Base-by-base conservation (phyloP, 2,888 invertebrate genomes). In the Onchidella celtica region DNA sequence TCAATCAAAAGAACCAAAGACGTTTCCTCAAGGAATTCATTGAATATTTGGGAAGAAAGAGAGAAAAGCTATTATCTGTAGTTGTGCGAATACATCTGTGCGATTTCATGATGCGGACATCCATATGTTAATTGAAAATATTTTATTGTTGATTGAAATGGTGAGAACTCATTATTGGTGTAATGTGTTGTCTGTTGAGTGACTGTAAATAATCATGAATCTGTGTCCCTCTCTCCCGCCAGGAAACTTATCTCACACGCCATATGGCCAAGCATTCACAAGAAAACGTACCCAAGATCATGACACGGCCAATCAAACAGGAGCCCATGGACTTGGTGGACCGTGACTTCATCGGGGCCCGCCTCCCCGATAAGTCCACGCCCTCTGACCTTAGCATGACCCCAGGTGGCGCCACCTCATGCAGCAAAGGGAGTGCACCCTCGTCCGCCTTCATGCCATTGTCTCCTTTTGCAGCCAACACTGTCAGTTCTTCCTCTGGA, bases 191-290 rank as follows among this genome's bases (percentile, higher is more conserved):
- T n/a, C n/a, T n/a, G n/a, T n/a, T n/a, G n/a, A n/a, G n/a, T n/a
- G n/a, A n/a, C n/a, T n/a, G n/a, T n/a, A n/a, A n/a, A n/a, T n/a
- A n/a, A n/a, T n/a, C n/a, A n/a, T n/a, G n/a, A n/a, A n/a, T n/a
- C n/a, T n/a, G n/a, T n/a, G n/a, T n/a, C n/a, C n/a, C n/a, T n/a
- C n/a, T n/a, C n/a, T 47, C 47, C 70, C 55, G n/a, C 6, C 81
- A 84, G 94, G 99, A 99, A 94, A 99, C 99, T 85, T 99, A 99
- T 94, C 95, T 99, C 92, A 97, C 98, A 92, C 98, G 99, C 94
- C 99, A 99, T 94, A 98, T 99, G 99, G 98, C 98, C 93, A 99
- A 99, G 93, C 99, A 99, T 93, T 87, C 89, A 27, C 88, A 89
- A 69, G 83, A 88, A 74, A 79, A 79, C 27, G 69, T 79, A 59